Percentiles rank a stretch among this genome's conserved stretches.
phyloP scores from a whole-genome alignment of 2,888 invertebrate genomes.

The Periphyllus acericola region DNA sequence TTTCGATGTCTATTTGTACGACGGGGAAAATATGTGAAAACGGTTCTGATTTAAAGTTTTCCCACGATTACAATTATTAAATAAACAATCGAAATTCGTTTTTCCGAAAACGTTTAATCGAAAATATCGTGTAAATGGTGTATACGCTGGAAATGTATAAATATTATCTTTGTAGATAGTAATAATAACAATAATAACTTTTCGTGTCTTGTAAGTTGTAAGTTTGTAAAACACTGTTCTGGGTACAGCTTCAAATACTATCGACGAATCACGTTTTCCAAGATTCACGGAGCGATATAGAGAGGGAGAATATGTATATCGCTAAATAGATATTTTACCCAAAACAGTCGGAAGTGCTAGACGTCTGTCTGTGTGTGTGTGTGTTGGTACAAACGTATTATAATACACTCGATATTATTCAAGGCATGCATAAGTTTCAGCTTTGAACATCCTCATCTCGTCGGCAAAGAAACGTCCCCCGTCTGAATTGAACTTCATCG shows the following conservation, averaged over 20 bases:
- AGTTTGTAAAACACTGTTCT: background rate
- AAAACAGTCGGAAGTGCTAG: slow-evolving; percentile 48
- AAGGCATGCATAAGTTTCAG: slow-evolving; percentile 52
- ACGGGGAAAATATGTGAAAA: too few species aligned
- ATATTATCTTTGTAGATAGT: too few species aligned
- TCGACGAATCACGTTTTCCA: background rate
- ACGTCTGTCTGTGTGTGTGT: background rate
- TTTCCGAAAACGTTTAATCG: too few species aligned
- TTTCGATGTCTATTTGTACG: too few species aligned
- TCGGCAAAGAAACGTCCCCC: slow-evolving; percentile 23
- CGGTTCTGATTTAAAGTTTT: too few species aligned
- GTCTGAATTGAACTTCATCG: slow-evolving; percentile 28
- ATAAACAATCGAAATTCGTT: too few species aligned
- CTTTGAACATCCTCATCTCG: slow-evolving; percentile 37
- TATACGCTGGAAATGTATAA: too few species aligned
- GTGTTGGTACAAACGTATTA: slow-evolving; percentile 22
- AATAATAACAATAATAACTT: too few species aligned
- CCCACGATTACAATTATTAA: too few species aligned
- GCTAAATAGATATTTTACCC: slow-evolving; percentile 44
- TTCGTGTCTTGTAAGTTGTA: background rate
- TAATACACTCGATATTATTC: slow-evolving; percentile 52
- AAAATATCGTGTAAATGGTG: too few species aligned
- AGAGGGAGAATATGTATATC: background rate
- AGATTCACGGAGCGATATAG: background rate
- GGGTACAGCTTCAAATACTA: background rate